phyloP scores from a whole-genome alignment of 2,797 vertebrate species.

The Rhinoraja longicauda region DNA sequence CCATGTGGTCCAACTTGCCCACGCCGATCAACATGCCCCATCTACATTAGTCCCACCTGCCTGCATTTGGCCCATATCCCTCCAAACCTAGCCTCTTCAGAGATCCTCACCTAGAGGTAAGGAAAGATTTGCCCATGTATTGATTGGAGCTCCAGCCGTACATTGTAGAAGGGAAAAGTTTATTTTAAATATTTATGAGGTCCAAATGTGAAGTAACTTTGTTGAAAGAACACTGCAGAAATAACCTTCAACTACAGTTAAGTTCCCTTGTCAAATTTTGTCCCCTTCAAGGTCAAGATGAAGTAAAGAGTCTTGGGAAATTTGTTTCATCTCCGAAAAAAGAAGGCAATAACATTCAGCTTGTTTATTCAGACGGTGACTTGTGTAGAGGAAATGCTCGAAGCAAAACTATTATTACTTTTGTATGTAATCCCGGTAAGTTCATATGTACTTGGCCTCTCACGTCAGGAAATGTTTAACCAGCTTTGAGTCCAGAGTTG shows the following conservation, averaged over 20 bases:
- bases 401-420: constrained; percentile 70
- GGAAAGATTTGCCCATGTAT: background rate
- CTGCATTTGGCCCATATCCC: too few relatives aligned
- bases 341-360: constrained; percentile 65
- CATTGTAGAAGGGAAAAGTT: too few relatives aligned
- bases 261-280: constrained; percentile 1
- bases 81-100: too few relatives aligned
- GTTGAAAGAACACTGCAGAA: too few relatives aligned
- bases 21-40: too few relatives aligned
- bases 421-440: constrained; percentile 83
- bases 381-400: constrained; percentile 53
- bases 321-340: constrained; percentile 74
- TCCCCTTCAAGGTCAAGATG: constrained; percentile 57
- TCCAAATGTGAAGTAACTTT: background rate
- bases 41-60: too few relatives aligned
- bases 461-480: background rate
- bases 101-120: background rate
- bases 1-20: too few relatives aligned
- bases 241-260: background rate
- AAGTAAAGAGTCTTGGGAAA: constrained; percentile 67
- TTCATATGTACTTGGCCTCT: background rate
- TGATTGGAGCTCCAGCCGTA: background rate
- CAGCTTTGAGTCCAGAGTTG: background rate
- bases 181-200: background rate
- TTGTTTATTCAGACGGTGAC: constrained; percentile 73